A percentile compares a stretch with the other conserved stretches of the same genome.
phyloP scores from a whole-genome alignment of 2,888 invertebrate species.

The Plebejus anna region DNA sequence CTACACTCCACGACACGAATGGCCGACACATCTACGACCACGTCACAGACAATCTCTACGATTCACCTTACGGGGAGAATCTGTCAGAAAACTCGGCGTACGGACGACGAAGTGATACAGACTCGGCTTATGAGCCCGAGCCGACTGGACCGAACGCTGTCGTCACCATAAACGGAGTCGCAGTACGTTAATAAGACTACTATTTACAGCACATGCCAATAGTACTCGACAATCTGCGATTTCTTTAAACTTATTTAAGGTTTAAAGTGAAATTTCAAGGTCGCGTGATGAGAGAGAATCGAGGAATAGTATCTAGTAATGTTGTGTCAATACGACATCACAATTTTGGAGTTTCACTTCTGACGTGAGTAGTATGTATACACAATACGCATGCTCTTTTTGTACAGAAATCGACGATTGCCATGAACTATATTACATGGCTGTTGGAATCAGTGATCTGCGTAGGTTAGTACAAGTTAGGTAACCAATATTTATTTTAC shows the following conservation, averaged over 20 bases:
- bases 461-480: slow-evolving; percentile 26
- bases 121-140: slow-evolving; percentile 83
- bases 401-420: not conserved
- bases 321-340: no score
- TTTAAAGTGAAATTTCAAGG: not conserved
- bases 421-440: not conserved
- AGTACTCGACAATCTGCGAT: not conserved
- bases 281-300: no score
- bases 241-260: not conserved
- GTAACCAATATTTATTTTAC: slow-evolving; percentile 26
- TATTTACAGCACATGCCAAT: not conserved
- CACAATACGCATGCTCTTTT: no score
- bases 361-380: no score
- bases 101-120: slow-evolving; percentile 68
- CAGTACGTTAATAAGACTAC: slow-evolving; percentile 82
- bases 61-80: slow-evolving; percentile 85
- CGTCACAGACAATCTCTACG: slow-evolving; percentile 85
- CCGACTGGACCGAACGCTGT: slow-evolving; percentile 81
- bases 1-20: slow-evolving; percentile 86
- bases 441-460: slow-evolving; percentile 23
- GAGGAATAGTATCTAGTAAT: no score
- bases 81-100: slow-evolving; percentile 70
- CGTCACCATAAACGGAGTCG: slow-evolving; percentile 93
- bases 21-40: slow-evolving; percentile 74
- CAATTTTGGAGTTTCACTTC: no score